Percentiles rank a stretch among this genome's conserved stretches.
Evolutionary conservation across 2,888 invertebrate genomes (phyloP).

Genomic region (Apoda limacodes): DNA sequence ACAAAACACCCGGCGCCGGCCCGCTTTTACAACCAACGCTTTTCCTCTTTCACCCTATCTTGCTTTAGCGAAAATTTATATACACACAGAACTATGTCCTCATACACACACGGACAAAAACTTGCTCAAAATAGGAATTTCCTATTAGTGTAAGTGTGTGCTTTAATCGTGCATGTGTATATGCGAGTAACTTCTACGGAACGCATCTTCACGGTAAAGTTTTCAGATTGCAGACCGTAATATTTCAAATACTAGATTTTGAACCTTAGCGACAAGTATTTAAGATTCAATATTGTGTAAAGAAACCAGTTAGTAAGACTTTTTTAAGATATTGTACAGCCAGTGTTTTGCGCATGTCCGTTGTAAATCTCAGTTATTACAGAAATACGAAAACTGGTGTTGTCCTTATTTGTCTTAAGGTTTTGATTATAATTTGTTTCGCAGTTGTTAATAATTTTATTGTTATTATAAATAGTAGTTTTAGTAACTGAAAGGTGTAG

Average conservation of each 20-base stretch:
- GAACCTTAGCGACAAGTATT: too few species aligned
- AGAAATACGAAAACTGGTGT: constrained; percentile 55
- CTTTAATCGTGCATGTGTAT: constrained; percentile 15
- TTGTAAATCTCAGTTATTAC: constrained; percentile 40
- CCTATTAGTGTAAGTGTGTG: constrained; percentile 31
- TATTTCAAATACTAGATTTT: too few species aligned
- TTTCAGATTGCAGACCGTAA: constrained; percentile 32
- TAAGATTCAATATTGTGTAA: too few species aligned
- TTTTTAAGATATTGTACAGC: constrained; percentile 33
- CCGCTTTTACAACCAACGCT: constrained; percentile 48
- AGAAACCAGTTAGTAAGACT: too few species aligned
- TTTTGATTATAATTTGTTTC: too few species aligned
- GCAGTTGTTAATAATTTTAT: too few species aligned
- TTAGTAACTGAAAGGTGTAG: too few species aligned
- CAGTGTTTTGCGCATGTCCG: constrained; percentile 55
- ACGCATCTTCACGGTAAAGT: constrained; percentile 37
- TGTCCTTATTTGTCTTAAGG: constrained; percentile 51
- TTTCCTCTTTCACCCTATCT: constrained; percentile 60
- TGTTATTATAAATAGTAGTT: too few species aligned
- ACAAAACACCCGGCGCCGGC: constrained; percentile 42
- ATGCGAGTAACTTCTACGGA: constrained; percentile 19
- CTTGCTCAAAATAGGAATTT: constrained; percentile 31
- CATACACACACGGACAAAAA: constrained; percentile 46
- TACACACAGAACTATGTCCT: constrained; percentile 40
- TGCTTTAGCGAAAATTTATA: constrained; percentile 54